These are phyloP conservation scores for Philotrypesis tridentata DNA, from an alignment of 1,140 invertebrate genomes.

Conservation along the genomic window DNA sequence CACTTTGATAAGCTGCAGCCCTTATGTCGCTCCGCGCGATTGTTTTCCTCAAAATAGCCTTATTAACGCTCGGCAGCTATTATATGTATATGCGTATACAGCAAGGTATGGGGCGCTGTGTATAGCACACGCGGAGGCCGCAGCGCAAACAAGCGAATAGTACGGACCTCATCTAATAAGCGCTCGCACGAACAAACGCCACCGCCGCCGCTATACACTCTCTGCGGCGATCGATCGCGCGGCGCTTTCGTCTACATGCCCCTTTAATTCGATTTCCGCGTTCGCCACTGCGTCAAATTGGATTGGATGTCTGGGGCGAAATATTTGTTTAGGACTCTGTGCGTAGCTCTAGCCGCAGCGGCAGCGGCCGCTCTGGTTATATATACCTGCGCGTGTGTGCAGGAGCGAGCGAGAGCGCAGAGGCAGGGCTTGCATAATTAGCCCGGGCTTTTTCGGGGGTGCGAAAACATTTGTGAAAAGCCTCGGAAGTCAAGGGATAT, in stretches of 20 bases:
- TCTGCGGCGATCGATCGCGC: conserved; percentile 49
- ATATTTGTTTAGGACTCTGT: conserved; percentile 62
- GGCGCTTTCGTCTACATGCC: conserved; percentile 49
- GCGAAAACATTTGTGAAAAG: conserved; percentile 66
- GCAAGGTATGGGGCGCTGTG: too few species aligned
- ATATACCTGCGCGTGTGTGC: too few species aligned
- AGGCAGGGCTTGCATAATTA: conserved; percentile 54
- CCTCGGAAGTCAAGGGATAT: conserved; percentile 21
- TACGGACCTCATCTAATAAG: background rate
- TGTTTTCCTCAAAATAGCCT: background rate
- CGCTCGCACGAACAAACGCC: background rate
- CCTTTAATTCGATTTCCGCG: conserved; percentile 61
- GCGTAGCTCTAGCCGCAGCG: background rate
- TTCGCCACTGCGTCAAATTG: conserved; percentile 60
- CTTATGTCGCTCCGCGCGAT: background rate
- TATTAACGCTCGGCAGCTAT: background rate
- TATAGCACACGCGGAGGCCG: too few species aligned
- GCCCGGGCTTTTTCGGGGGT: conserved; percentile 45
- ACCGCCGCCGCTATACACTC: background rate
- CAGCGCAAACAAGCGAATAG: background rate
- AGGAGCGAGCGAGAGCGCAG: background rate
- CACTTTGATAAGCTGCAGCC: too few species aligned
- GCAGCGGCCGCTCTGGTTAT: background rate
- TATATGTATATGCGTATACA: too few species aligned
- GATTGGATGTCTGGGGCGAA: conserved; percentile 58